Base-by-base conservation (phyloP, 2,797 vertebrate species). In the Gymnodraco acuticeps region DNA sequence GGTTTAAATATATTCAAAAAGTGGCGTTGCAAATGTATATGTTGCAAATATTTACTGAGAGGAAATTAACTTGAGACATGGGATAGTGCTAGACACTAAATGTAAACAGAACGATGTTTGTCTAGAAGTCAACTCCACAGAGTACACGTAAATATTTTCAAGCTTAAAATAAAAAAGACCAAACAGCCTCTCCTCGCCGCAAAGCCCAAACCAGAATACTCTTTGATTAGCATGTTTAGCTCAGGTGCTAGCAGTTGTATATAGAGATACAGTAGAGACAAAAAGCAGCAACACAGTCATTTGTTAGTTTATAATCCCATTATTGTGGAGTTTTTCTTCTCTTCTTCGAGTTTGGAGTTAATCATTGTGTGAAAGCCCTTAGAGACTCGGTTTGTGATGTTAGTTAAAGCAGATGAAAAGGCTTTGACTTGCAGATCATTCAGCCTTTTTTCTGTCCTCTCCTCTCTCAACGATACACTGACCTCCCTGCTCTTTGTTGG, bases 1-100 rank as follows among this genome's bases (percentile, higher is more conserved):
- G 8, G 8, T 61, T 42, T 3, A 13, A 14, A 19, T 46, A 23
- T 50, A 78, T 67, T 50, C 56, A 66, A 66, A 71, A 23, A 2
- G 16, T 11, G 3, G 7, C 3, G 5, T 20, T 11, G 31, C 43
- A 66, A 66, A 72, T 48, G 16, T 42, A 5, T 10, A 50, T 11
- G 10, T 17, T 48, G 33, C 17, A 54, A 48, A 71, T 47, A 23
- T 52, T 52, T 20, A 45, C 15, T 9, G 19, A n/a, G 9, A 67
- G 16, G 16, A 12, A 47, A 27, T 11, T 3, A 5, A 10, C 5
- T 10, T 0, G 1, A 46, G 7, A 31, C 19, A 8, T 2, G 12
- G 14, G 8, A 12, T 16, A 4, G 19, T 63, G 13, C 47, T 15
- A 43, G 23, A n/a, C 4, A 47, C 12, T 16, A 9, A 48, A 23